phyloP scores from a whole-genome alignment of 2,113 vertebrate species.

The Platycercus adscitus region DNA sequence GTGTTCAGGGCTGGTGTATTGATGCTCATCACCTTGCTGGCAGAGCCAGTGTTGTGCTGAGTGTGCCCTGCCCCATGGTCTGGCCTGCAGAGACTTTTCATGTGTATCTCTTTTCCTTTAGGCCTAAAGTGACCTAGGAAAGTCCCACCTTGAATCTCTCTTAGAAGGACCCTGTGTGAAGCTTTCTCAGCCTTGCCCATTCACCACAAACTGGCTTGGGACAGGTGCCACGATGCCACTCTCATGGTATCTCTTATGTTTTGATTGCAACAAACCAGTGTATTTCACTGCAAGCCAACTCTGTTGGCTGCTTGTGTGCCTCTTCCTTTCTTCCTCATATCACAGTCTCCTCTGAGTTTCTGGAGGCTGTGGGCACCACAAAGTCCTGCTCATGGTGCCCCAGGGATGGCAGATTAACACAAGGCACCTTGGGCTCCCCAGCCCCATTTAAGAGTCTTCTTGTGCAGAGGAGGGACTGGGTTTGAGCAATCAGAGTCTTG shows the following conservation, averaged over 20 bases:
- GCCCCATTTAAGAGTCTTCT: not conserved
- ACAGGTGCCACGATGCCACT: not conserved
- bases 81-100: not conserved
- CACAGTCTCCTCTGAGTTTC: not conserved
- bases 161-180: not conserved
- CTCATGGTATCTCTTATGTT: not conserved
- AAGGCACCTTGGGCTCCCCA: not conserved
- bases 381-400: accelerated
- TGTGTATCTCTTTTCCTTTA: not conserved
- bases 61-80: accelerated
- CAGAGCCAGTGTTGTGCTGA: not conserved
- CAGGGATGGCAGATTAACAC: not conserved
- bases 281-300: not conserved
- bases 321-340: not conserved
- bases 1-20: not conserved
- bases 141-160: not conserved
- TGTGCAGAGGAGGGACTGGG: not conserved
- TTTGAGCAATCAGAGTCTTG: not conserved
- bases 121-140: not conserved
- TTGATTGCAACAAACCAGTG: not conserved
- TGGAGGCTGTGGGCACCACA: not conserved
- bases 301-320: not conserved
- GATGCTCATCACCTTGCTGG: accelerated
- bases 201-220: accelerated
- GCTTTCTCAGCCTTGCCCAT: accelerated